Conservation (phyloP, 2,797 vertebrate genomes). For the Hephaestus fuliginosus region DNA sequence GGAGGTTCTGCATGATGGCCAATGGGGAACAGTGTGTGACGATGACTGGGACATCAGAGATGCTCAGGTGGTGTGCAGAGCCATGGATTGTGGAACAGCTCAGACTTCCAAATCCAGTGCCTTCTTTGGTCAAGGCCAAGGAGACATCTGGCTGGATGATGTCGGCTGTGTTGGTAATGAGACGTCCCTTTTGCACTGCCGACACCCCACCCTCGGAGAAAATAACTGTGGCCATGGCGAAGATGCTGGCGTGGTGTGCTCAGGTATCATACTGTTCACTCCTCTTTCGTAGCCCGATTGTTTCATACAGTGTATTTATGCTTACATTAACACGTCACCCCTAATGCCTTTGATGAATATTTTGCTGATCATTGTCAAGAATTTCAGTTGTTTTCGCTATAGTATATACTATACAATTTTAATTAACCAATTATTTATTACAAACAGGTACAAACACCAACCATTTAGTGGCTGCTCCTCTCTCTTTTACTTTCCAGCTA, state of each 20-base stretch:
- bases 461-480: background rate
- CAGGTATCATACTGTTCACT: constrained; percentile 57
- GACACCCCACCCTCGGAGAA: constrained; percentile 46
- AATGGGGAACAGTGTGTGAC: constrained; percentile 81
- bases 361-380: background rate
- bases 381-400: background rate
- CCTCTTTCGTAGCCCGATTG: background rate
- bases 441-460: background rate
- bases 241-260: constrained; percentile 78
- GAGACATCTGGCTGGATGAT: constrained; percentile 75
- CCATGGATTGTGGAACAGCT: constrained; percentile 75
- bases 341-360: background rate
- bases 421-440: background rate
- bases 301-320: background rate
- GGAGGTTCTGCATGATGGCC: constrained; percentile 67
- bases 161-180: constrained; percentile 72
- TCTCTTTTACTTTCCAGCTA: constrained; percentile 48
- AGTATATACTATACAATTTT: background rate
- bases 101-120: constrained; percentile 41
- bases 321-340: background rate
- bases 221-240: constrained; percentile 76
- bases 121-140: constrained; percentile 71
- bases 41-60: constrained; percentile 74
- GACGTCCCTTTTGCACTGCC: constrained; percentile 68
- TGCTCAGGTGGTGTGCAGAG: constrained; percentile 77